Evolutionary conservation across 1,140 invertebrate genomes (phyloP), one percentile per base, ranked within the genome.

Genomic region (Chelonus insularis): DNA sequence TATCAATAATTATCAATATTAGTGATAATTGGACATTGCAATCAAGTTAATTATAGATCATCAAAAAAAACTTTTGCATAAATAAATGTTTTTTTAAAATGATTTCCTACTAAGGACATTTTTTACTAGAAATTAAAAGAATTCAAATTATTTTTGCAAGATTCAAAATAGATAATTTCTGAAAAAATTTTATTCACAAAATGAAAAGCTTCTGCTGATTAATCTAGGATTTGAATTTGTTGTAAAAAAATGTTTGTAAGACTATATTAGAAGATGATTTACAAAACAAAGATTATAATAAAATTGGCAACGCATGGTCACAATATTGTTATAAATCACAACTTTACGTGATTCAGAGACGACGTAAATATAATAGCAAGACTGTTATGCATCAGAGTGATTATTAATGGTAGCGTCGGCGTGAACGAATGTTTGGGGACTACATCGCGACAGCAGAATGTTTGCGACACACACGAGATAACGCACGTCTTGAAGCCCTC

Each of bases 301-400:
- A 39, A n/a, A 39, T 39, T 39, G 12, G 7, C 2, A 18, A 2
- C 12, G 5, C 16, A 18, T n/a, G 16, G 16, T 34, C 9, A 18
- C 14, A 36, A 32, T 34, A 52, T 12, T 34, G 29, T 32, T 14
- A 29, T 52, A 52, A 52, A 52, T 52, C 50, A 52, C 14, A 16
- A 52, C 50, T 14, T 14, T 52, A 36, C 29, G 3, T n/a, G 25
- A 32, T 52, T 34, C 23, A 36, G 7, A 12, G 16, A 48, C 6
- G 57, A 65, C 55, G 75, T 75, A 72, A 73, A 72, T n/a, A n/a
- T 71, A 72, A 66, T 66, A 52, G 7, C 61, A 60, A 60, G 61
- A 63, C 48, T 61, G 72, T 74, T 70, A 70, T 73, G 73, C 70
- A 76, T 77, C 74, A 77, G 75, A 77, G 72, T 72, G 68, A 73